Percentiles rank a stretch among this genome's conserved stretches.
phyloP scores from a whole-genome alignment of 2,113 vertebrate genomes.

The Vireo altiloquus region DNA sequence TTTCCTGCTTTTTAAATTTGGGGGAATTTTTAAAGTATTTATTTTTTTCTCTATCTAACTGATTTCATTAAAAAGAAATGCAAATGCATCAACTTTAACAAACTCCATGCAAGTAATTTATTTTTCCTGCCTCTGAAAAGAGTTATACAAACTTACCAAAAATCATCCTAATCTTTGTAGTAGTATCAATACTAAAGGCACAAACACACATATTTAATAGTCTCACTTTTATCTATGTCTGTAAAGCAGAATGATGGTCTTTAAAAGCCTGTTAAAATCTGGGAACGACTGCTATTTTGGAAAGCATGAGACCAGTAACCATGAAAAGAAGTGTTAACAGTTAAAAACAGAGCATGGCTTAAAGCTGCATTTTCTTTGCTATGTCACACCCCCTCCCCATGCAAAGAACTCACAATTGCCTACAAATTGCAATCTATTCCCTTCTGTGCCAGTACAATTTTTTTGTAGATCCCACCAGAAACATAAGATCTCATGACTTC shows the following conservation, averaged over 20 bases:
- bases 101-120: neutral
- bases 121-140: neutral
- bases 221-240: neutral
- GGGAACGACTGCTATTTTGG: neutral
- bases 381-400: neutral
- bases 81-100: neutral
- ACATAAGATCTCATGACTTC: neutral
- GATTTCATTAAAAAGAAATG: neutral
- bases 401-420: neutral
- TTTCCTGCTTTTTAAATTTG: neutral
- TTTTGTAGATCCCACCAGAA: neutral
- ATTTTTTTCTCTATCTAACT: neutral
- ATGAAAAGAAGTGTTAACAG: neutral
- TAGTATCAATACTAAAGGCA: neutral
- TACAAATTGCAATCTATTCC: neutral
- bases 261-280: neutral
- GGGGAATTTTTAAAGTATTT: neutral
- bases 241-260: neutral
- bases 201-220: neutral
- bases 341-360: neutral
- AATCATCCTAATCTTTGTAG: neutral
- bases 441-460: neutral
- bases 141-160: neutral
- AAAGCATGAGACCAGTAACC: neutral
- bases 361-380: neutral